phyloP scores from a whole-genome alignment of 1,140 invertebrate genomes.

The Rhyzopertha dominica region DNA sequence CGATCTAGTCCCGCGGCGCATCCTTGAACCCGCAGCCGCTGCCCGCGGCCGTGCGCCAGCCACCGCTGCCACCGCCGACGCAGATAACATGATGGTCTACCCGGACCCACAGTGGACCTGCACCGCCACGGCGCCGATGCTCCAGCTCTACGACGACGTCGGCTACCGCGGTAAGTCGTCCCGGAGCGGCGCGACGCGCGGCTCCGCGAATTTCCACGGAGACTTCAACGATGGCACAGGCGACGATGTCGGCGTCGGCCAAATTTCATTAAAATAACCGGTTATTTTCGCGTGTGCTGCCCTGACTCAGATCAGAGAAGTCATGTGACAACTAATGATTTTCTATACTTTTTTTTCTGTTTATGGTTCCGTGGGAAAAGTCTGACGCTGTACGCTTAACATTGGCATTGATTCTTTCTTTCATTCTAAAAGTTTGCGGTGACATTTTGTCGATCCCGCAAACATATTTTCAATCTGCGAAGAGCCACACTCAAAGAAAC shows the following conservation, averaged over 20 bases:
- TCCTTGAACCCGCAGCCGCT: constrained; percentile 29
- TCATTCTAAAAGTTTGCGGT: too few species aligned
- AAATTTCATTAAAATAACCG: constrained; percentile 14
- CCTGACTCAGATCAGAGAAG: too few species aligned
- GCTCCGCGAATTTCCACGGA: background rate
- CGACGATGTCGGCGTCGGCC: constrained; percentile 7
- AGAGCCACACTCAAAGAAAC: too few species aligned
- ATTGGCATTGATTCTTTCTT: too few species aligned
- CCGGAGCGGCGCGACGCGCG: background rate
- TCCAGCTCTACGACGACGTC: constrained; percentile 46
- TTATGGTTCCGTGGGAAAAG: too few species aligned
- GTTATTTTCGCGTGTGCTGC: constrained; percentile 7
- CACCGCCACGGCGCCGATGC: constrained; percentile 40
- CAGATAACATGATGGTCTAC: constrained; percentile 45
- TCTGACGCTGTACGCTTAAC: too few species aligned
- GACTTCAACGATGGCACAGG: constrained; percentile 16
- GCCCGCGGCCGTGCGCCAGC: constrained; percentile 20
- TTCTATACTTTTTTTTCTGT: too few species aligned
- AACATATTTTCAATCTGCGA: too few species aligned
- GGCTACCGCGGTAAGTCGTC: constrained; percentile 45
- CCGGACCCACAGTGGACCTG: constrained; percentile 44
- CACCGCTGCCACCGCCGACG: constrained; percentile 16
- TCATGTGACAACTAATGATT: too few species aligned
- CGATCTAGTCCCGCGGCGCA: constrained; percentile 38
- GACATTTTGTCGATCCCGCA: too few species aligned